These are phyloP conservation scores for Dendrolimus houi DNA, from an alignment of 2,888 invertebrate species.

Conservation along the genomic window DNA sequence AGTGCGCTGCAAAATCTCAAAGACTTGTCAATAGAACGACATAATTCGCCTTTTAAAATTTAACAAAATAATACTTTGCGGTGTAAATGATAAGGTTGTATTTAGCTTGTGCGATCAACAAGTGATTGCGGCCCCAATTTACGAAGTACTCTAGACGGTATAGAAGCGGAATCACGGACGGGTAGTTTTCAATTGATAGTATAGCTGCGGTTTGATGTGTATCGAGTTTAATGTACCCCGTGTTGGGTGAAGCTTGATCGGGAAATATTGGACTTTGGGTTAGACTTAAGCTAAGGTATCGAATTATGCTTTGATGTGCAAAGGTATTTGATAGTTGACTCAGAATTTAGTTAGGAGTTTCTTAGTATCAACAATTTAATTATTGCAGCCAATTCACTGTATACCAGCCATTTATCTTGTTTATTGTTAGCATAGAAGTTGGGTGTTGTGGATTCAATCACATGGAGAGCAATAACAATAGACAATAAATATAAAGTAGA, in stretches of 20 bases:
- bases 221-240: constrained; percentile 27
- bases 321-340: neutral
- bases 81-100: constrained; percentile 3
- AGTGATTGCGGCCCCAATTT: constrained; percentile 24
- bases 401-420: no score
- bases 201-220: constrained; percentile 44
- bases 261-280: no score
- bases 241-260: constrained; percentile 9
- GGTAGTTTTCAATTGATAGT: constrained; percentile 56
- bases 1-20: neutral
- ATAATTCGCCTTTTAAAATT: neutral
- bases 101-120: constrained; percentile 15
- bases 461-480: no score
- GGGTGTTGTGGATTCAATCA: no score
- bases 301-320: neutral
- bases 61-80: neutral
- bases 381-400: no score
- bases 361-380: no score
- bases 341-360: neutral
- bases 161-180: constrained; percentile 43
- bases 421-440: no score
- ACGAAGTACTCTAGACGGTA: constrained; percentile 12
- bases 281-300: neutral
- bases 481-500: no score
- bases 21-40: neutral